Conservation (phyloP, 2,113 vertebrate genomes). For the Phasianus colchicus region DNA sequence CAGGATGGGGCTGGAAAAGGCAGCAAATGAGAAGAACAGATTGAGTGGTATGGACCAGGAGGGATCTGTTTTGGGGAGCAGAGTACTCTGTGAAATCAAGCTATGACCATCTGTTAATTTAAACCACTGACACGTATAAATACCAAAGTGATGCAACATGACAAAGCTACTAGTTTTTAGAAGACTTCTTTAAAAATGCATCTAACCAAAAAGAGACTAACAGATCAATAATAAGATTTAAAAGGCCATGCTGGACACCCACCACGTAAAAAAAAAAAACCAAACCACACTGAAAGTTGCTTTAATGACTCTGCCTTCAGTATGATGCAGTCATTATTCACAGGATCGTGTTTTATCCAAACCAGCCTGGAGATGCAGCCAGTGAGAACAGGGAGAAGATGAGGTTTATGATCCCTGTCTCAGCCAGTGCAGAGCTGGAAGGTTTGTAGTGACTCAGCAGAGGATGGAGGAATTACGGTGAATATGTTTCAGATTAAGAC, state of each 20-base stretch:
- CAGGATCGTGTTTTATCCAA: background rate
- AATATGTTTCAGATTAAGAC: background rate
- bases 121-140: background rate
- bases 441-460: background rate
- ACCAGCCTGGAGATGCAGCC: background rate
- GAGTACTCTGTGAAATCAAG: background rate
- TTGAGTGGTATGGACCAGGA: background rate
- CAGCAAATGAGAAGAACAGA: background rate
- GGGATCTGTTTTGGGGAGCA: background rate
- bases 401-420: background rate
- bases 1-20: background rate
- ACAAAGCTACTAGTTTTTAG: background rate
- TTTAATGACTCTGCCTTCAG: background rate
- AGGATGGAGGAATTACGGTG: background rate
- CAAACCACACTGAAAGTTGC: background rate
- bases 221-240: background rate
- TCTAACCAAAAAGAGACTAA: background rate
- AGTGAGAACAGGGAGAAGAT: background rate
- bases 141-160: background rate
- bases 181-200: background rate
- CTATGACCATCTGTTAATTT: background rate
- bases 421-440: background rate
- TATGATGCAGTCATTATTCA: background rate
- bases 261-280: constrained; percentile 1
- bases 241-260: background rate